Conservation (phyloP, 2,888 invertebrate species). For the Xanthorhoe spadicearia region DNA sequence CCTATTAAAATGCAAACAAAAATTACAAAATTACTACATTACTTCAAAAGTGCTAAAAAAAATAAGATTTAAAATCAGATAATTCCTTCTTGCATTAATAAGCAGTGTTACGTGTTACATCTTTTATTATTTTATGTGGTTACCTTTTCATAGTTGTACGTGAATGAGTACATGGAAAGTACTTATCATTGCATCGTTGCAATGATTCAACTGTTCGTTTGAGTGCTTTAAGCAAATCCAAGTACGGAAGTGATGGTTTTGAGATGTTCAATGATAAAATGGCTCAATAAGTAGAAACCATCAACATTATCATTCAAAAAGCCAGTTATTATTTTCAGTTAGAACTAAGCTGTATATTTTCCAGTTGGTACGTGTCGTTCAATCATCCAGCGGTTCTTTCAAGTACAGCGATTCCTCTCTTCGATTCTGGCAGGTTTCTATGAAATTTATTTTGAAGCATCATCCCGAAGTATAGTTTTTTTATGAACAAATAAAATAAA, state of each 20-base stretch:
- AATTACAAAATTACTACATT: too few relatives aligned
- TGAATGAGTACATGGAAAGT: conserved; percentile 42
- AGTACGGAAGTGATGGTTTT: not conserved
- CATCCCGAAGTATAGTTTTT: too few relatives aligned
- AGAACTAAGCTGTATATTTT: too few relatives aligned
- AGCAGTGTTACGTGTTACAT: not conserved
- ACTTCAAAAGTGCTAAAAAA: too few relatives aligned
- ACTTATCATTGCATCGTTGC: conserved; percentile 13
- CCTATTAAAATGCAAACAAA: too few relatives aligned
- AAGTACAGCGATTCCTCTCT: too few relatives aligned
- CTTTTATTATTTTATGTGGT: conserved; percentile 12
- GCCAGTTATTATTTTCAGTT: too few relatives aligned
- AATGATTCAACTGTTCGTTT: conserved; percentile 7
- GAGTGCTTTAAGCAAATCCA: not conserved
- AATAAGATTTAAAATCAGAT: not conserved
- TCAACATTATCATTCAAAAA: not conserved
- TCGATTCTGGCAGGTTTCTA: too few relatives aligned
- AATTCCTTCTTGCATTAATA: conserved; percentile 4
- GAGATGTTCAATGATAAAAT: not conserved
- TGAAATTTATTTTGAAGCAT: too few relatives aligned
- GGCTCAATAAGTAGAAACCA: not conserved
- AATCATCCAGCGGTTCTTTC: too few relatives aligned
- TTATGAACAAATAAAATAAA: too few relatives aligned
- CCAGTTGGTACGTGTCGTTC: too few relatives aligned
- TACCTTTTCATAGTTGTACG: conserved; percentile 32